Evolutionary conservation across 2,113 vertebrate genomes (phyloP).

Genomic region (Microcebus lehilahytsara): DNA sequence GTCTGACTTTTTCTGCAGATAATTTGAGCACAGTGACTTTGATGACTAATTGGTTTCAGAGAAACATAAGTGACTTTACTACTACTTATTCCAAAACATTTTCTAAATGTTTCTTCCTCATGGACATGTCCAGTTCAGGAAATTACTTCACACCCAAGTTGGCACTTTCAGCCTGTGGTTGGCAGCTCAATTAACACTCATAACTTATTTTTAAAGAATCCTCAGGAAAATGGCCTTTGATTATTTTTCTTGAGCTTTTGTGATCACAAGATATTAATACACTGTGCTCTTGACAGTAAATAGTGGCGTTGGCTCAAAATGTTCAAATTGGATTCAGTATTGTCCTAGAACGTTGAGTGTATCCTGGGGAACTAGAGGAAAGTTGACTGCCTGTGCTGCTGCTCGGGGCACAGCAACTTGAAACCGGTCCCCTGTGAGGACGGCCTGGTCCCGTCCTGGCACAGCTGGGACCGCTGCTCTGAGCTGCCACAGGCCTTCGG

Average conservation of each 20-base stretch:
- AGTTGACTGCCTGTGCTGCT: fast-evolving
- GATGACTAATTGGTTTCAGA: neutral
- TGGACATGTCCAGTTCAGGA: neutral
- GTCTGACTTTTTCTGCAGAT: neutral
- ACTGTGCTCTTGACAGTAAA: neutral
- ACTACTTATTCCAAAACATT: neutral
- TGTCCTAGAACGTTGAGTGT: neutral
- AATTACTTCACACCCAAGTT: neutral
- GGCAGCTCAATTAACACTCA: neutral
- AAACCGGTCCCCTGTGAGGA: neutral
- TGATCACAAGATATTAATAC: neutral
- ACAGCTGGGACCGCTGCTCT: neutral
- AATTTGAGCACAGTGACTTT: neutral
- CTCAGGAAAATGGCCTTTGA: neutral
- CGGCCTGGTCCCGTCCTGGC: neutral
- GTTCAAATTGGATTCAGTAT: neutral
- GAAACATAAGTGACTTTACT: neutral
- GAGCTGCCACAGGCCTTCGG: neutral
- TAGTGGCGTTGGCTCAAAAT: neutral
- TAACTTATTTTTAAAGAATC: neutral
- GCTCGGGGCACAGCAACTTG: neutral
- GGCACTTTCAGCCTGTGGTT: neutral
- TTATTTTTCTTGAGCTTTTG: neutral
- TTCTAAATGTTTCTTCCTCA: neutral
- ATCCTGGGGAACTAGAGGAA: neutral